Conservation (phyloP, 2,797 vertebrate genomes). For the Amblyopsis hoosieri region DNA sequence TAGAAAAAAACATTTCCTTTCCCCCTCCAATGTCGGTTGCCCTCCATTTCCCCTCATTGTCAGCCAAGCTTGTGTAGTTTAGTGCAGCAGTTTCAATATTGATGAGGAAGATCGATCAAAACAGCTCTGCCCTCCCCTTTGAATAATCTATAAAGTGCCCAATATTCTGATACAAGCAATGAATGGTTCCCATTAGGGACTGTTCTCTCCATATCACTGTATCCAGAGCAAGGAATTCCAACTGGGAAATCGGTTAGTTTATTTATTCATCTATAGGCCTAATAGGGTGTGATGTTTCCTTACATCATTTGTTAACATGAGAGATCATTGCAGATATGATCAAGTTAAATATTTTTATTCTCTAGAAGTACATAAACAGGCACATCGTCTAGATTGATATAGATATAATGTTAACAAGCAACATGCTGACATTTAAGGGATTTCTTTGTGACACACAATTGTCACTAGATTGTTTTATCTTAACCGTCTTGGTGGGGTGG, state of each 20-base stretch:
- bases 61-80: constrained; percentile 21
- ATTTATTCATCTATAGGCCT: constrained; percentile 10
- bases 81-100: constrained; percentile 57
- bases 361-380: too few relatives aligned
- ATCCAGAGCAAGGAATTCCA: constrained; percentile 12
- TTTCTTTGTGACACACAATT: too few relatives aligned
- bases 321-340: too few relatives aligned
- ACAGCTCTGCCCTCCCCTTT: constrained; percentile 29
- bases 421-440: too few relatives aligned
- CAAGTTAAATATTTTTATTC: too few relatives aligned
- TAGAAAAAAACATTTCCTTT: constrained; percentile 20
- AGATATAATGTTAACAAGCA: too few relatives aligned
- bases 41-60: constrained; percentile 15
- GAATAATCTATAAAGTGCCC: constrained; percentile 52
- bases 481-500: too few relatives aligned
- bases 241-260: constrained; percentile 8
- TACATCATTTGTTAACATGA: too few relatives aligned
- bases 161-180: constrained; percentile 55
- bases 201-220: constrained; percentile 15
- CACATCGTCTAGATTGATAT: too few relatives aligned
- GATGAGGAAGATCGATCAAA: constrained; percentile 55
- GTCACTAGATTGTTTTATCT: too few relatives aligned
- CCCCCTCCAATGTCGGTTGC: constrained; percentile 11
- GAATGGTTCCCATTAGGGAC: constrained; percentile 49
- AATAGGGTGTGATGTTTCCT: too few relatives aligned